Conservation (phyloP, 2,797 vertebrate genomes). For the Falco columbarius region DNA sequence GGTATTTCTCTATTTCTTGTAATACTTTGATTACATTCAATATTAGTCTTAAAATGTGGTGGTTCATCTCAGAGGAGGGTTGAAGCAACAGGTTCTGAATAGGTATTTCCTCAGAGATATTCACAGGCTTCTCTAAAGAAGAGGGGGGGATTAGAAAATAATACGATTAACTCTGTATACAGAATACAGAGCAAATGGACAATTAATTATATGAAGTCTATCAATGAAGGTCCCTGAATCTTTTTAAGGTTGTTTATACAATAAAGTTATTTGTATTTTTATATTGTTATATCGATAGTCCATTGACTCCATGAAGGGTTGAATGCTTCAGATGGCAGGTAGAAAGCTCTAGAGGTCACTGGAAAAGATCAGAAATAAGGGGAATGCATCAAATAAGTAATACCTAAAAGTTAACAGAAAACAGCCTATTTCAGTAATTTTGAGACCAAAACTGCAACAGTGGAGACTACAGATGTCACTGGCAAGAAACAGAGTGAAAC, state of each 20-base stretch:
- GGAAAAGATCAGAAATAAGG: conserved; percentile 9
- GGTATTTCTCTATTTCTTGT: not conserved
- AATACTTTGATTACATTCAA: conserved; percentile 4
- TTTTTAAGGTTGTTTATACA: not conserved
- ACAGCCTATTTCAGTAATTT: not conserved
- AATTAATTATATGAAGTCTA: not conserved
- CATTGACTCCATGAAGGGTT: not conserved
- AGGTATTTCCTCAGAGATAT: not conserved
- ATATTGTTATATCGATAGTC: not conserved
- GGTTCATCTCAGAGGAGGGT: not conserved
- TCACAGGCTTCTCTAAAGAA: not conserved
- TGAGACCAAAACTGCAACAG: not conserved
- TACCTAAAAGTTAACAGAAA: conserved; percentile 1
- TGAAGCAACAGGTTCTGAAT: not conserved
- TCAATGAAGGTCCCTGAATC: not conserved
- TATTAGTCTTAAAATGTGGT: not conserved
- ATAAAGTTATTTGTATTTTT: not conserved
- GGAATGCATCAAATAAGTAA: not conserved
- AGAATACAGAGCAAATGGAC: not conserved
- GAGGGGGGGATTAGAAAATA: not conserved
- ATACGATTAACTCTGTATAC: not conserved
- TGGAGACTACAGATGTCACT: not conserved
- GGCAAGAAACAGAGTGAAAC: not conserved
- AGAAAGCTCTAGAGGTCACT: not conserved
- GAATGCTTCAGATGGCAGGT: not conserved